A percentile compares a stretch with the other conserved stretches of the same genome.
Conservation (phyloP, 2,797 vertebrate genomes). For the Labroides dimidiatus region DNA sequence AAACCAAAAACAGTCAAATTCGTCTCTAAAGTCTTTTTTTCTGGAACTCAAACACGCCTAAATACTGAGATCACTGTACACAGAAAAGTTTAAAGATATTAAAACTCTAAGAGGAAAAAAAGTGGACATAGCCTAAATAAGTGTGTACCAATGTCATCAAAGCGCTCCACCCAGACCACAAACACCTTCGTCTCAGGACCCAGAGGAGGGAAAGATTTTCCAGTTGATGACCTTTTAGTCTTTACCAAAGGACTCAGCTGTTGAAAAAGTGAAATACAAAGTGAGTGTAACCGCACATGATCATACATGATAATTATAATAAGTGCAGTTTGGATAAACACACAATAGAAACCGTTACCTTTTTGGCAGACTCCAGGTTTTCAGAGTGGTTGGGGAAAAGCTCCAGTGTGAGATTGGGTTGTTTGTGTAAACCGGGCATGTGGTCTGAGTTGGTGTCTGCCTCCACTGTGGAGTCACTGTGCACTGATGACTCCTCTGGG, state of each 20-base stretch:
- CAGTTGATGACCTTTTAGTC: conserved; percentile 90
- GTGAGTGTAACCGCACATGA: not conserved
- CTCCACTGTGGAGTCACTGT: conserved; percentile 91
- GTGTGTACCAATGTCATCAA: conserved; percentile 93
- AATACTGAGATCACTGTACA: not conserved
- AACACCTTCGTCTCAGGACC: conserved; percentile 97
- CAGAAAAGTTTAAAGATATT: not conserved
- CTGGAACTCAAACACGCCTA: not conserved
- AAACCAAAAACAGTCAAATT: not conserved
- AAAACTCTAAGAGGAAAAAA: not conserved
- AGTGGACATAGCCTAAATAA: not conserved
- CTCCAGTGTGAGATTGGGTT: conserved; percentile 93
- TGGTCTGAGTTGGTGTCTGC: conserved; percentile 91
- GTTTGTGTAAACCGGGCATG: conserved; percentile 89
- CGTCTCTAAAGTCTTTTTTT: not conserved
- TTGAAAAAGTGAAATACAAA: conserved; percentile 21
- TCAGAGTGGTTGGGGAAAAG: conserved; percentile 95
- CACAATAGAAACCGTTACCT: conserved; percentile 78
- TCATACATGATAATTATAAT: not conserved
- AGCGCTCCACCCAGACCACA: conserved; percentile 96
- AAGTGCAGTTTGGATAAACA: not conserved
- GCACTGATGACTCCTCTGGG: conserved; percentile 89
- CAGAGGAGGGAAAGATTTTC: conserved; percentile 90
- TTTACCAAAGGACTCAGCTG: conserved; percentile 92
- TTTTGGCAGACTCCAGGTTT: conserved; percentile 91